phyloP scores from a whole-genome alignment of 2,888 invertebrate genomes.

The Cantharis rustica region DNA sequence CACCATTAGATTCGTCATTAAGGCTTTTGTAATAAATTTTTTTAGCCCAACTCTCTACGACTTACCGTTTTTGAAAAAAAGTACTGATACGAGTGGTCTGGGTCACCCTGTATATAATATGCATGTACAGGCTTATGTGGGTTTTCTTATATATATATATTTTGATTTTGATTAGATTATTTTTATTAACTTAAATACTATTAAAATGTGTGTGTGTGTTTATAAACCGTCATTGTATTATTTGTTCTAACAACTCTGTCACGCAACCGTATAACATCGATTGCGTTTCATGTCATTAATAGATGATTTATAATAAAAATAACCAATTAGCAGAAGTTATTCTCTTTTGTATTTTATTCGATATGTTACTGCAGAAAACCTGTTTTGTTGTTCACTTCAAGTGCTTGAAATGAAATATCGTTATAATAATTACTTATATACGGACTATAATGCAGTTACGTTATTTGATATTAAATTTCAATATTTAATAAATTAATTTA shows the following conservation, averaged over 20 bases:
- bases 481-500: not conserved
- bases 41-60: no score
- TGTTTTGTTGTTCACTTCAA: not conserved
- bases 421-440: no score
- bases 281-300: not conserved
- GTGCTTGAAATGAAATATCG: not conserved
- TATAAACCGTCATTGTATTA: slow-evolving; percentile 6
- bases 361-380: no score
- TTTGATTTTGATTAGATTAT: slow-evolving; percentile 8
- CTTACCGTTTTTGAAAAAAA: no score
- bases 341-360: not conserved
- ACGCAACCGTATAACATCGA: slow-evolving; percentile 3
- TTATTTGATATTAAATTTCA: not conserved
- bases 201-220: slow-evolving; percentile 12
- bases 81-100: no score
- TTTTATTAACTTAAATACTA: slow-evolving; percentile 7
- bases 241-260: slow-evolving; percentile 4
- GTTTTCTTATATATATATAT: slow-evolving; percentile 2
- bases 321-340: not conserved
- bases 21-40: no score
- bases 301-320: not conserved
- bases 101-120: no score
- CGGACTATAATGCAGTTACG: no score
- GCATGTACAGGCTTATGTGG: no score
- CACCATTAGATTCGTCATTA: no score